phyloP scores from a whole-genome alignment of 2,888 invertebrate genomes.

The Monopis laevigella region DNA sequence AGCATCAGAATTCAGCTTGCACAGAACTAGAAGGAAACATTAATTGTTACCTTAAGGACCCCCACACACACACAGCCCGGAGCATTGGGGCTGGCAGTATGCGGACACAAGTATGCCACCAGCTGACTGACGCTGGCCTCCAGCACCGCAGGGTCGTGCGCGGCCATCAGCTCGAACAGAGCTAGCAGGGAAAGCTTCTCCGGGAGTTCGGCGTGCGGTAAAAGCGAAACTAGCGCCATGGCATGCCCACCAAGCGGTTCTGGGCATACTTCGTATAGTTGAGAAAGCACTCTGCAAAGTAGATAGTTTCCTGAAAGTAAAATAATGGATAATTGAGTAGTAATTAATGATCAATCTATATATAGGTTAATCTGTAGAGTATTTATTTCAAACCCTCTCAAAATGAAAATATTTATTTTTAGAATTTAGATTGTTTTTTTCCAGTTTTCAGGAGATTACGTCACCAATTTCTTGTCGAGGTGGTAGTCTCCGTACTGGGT shows the following conservation, averaged over 20 bases:
- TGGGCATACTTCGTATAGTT: slow-evolving; percentile 88
- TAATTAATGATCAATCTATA: no score
- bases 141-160: slow-evolving; percentile 80
- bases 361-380: no score
- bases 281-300: slow-evolving; percentile 86
- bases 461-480: no score
- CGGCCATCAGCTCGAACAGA: slow-evolving; percentile 84
- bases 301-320: slow-evolving; percentile 83
- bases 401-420: no score
- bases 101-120: slow-evolving; percentile 74
- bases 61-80: slow-evolving; percentile 39
- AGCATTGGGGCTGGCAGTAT: slow-evolving; percentile 39
- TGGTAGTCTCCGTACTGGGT: no score
- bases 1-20: no score
- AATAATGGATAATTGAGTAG: no score
- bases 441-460: no score
- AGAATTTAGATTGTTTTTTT: no score
- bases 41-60: not conserved
- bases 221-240: slow-evolving; percentile 79
- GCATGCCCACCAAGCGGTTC: slow-evolving; percentile 88
- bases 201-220: slow-evolving; percentile 85
- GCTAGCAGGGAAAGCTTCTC: slow-evolving; percentile 87
- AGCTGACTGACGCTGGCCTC: slow-evolving; percentile 85
- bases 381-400: no score
- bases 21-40: no score